Base-by-base conservation (phyloP, 2,888 invertebrate genomes). In the Zygogramma bicolorata region DNA sequence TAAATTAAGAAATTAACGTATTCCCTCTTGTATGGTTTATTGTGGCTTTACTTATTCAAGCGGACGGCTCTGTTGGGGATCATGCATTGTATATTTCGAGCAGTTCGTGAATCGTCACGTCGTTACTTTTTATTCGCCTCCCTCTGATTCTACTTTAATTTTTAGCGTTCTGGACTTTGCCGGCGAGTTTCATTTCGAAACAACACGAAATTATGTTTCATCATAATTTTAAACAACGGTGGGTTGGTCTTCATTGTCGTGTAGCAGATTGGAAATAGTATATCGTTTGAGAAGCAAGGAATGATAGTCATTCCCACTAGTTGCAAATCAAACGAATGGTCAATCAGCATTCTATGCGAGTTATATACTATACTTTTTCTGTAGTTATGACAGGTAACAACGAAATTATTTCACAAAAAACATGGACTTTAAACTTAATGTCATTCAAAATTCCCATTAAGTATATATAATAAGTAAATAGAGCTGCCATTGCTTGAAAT, bases 1-100 rank as follows among this genome's bases (percentile, higher is more conserved):
- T 86, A 86, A 87, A 87, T 87, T 87, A 86, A 86, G 86, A 87
- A 87, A 87, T 87, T 87, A 87, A 87, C 85, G 83, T 86, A 86
- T 87, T 87, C 87, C 87, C 87, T 85, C 85, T 85, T 85, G 86
- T 82, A 85, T 85, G 86, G 85, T 86, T 86, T 86, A 86, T 86
- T 86, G 85, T 85, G 85, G 83, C 81, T 84, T 86, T 85, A 86
- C 80, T 86, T 86, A 86, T 86, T 86, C 86, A 86, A 75, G 78
- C 40, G 15, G 29, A 13, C 38, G 77, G 81, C 81, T 81, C 83
- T 81, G 81, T 79, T 81, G 85, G 83, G 84, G 84, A 84, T 84
- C 85, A 84, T 85, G 85, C 85, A 86, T 86, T 85, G 84, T 85
- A 84, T 82, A 85, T 86, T 82, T 83, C 80, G 69, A 77, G 78